phyloP scores from a whole-genome alignment of 2,888 invertebrate species.

The Idaea aversata region DNA sequence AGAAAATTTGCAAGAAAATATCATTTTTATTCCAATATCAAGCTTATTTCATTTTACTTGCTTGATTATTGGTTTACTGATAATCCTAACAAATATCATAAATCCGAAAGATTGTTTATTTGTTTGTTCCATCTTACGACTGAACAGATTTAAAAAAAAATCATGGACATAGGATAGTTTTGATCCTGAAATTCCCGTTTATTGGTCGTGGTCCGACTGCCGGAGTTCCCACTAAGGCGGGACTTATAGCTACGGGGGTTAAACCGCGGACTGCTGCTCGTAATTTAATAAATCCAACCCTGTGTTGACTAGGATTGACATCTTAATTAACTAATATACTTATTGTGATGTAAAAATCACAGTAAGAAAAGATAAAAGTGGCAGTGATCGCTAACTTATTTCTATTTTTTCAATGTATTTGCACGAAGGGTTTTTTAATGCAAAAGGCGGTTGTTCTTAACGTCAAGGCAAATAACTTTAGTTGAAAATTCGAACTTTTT shows the following conservation, averaged over 20 bases:
- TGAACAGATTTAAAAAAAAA: too few relatives aligned
- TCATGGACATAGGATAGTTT: neutral
- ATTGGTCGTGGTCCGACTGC: too few relatives aligned
- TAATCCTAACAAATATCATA: neutral
- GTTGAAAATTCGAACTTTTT: too few relatives aligned
- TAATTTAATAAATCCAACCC: slow-evolving; percentile 59
- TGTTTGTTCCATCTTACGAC: too few relatives aligned
- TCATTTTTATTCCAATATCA: neutral
- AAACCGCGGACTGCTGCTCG: neutral
- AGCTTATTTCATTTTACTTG: too few relatives aligned
- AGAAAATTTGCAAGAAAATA: neutral
- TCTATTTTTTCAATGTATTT: neutral
- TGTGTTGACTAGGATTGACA: slow-evolving; percentile 78
- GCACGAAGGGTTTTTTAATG: neutral
- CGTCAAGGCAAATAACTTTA: neutral
- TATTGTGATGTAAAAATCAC: slow-evolving; percentile 44
- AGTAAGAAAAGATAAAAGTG: slow-evolving; percentile 23
- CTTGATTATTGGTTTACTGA: neutral
- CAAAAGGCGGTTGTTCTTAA: neutral
- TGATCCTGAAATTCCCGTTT: too few relatives aligned
- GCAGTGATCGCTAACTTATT: neutral
- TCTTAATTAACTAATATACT: slow-evolving; percentile 42
- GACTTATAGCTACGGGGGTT: neutral
- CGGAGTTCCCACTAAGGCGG: too few relatives aligned
- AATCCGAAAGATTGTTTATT: neutral